Percentiles rank a stretch among this genome's conserved stretches.
phyloP scores from a whole-genome alignment of 2,888 invertebrate genomes.

The Micropterix aruncella region DNA sequence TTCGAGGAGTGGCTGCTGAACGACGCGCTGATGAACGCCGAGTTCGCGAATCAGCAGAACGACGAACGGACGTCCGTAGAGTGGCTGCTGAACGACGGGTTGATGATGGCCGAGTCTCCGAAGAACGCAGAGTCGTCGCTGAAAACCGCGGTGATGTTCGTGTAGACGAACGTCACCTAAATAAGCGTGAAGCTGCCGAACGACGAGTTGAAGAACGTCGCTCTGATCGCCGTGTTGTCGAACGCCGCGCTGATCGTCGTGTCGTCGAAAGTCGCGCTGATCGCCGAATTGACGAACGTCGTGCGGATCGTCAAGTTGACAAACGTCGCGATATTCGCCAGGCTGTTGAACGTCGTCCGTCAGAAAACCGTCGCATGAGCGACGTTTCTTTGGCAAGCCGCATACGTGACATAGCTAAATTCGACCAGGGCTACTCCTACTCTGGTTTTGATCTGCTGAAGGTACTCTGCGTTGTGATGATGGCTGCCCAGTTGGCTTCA shows the following conservation, averaged over 20 bases:
- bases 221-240: too few relatives aligned
- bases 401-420: neutral
- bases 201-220: too few relatives aligned
- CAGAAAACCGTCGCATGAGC: neutral
- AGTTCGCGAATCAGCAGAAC: neutral
- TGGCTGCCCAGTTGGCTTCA: neutral
- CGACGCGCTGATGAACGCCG: neutral
- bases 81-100: too few relatives aligned
- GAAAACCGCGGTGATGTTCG: too few relatives aligned
- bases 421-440: neutral
- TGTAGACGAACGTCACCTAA: too few relatives aligned
- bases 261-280: neutral
- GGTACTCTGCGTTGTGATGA: neutral
- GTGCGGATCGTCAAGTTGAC: neutral
- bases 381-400: neutral
- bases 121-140: too few relatives aligned
- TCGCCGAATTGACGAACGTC: neutral
- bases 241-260: neutral
- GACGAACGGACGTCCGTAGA: too few relatives aligned
- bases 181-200: too few relatives aligned
- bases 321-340: too few relatives aligned
- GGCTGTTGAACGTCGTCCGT: too few relatives aligned
- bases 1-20: neutral
- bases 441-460: neutral
- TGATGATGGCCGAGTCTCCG: too few relatives aligned